phyloP scores from a whole-genome alignment of 2,888 invertebrate species.

The Pheosia gnoma region DNA sequence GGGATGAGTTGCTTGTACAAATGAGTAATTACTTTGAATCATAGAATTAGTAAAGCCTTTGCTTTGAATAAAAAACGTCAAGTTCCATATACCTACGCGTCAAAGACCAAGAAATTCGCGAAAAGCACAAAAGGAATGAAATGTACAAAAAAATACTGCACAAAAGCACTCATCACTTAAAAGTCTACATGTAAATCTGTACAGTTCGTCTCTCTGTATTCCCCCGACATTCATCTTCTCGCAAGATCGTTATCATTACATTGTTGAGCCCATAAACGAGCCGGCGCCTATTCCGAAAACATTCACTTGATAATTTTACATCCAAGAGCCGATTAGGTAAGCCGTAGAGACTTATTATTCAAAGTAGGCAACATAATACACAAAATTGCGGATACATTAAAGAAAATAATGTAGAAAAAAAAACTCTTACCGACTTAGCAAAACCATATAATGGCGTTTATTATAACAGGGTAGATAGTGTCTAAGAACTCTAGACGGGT shows the following conservation, averaged over 20 bases:
- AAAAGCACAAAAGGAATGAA: slow-evolving; percentile 5
- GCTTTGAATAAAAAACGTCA: neutral
- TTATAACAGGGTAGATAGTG: slow-evolving; percentile 15
- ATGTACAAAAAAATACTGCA: slow-evolving; percentile 14
- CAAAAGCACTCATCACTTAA: slow-evolving; percentile 25
- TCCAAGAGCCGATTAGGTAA: slow-evolving; percentile 30
- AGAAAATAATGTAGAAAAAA: slow-evolving; percentile 31
- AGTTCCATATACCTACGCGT: neutral
- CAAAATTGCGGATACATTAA: slow-evolving; percentile 35
- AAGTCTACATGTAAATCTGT: slow-evolving; percentile 30
- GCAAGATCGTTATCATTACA: slow-evolving; percentile 36
- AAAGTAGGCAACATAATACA: slow-evolving; percentile 35
- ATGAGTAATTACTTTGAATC: no score
- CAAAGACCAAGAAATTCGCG: neutral
- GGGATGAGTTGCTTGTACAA: no score
- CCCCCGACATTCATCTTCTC: slow-evolving; percentile 25
- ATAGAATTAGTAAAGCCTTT: no score
- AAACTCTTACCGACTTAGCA: no score
- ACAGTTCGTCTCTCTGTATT: slow-evolving; percentile 23
- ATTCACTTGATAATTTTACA: slow-evolving; percentile 42
- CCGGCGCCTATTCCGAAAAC: slow-evolving; percentile 28
- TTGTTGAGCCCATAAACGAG: slow-evolving; percentile 28
- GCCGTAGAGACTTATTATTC: slow-evolving; percentile 40
- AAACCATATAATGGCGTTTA: slow-evolving; percentile 20
- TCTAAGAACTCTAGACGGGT: neutral